Base-by-base conservation (phyloP, 2,888 invertebrate species). In the Pediacus dermestoides region DNA sequence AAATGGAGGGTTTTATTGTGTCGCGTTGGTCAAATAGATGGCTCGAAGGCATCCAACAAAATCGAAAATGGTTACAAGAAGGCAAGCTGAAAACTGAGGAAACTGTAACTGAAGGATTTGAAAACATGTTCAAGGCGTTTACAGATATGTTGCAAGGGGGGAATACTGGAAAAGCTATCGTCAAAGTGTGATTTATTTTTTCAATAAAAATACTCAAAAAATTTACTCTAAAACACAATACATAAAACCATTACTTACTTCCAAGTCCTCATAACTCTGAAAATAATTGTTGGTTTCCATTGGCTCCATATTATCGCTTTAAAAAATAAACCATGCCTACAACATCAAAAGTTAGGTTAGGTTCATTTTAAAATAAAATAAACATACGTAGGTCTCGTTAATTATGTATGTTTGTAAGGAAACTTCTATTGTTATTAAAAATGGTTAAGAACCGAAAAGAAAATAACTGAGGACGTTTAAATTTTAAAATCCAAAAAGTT, bases 51-150 rank as follows among this genome's bases (percentile, higher is more conserved):
- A 72, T 82, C 15, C 58, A 71, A 15, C 76, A 79, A 48, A 81
- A 85, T 64, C 54, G 76, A n/a, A 63, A 74, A 39, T 82, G 80
- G 81, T 67, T 85, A 39, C 66, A 69, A 30, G 77, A 81, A 70
- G 86, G 84, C 23, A 85, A 84, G 67, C 55, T 88, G 7, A 77
- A 79, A 55, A 80, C 80, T 58, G 71, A 72, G 45, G 87, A 88
- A 65, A 82, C 83, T 28, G 60, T 81, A 1, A 82, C 81, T 2
- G 68, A 52, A 46, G 63, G 63, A n/a, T 86, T 88, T 65, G 82
- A 85, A 46, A 61, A 60, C 39, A 57, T 52, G 51, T 48, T 52
- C 27, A 37, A 45, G 18, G 60, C 61, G 1, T 60, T 61, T 36
- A 35, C 34, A 8, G 53, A 55, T 26, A 59, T 61, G 61, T 31